These are phyloP conservation scores for Zele albiditarsus DNA, from an alignment of 2,888 invertebrate species.

Conservation along the genomic window DNA sequence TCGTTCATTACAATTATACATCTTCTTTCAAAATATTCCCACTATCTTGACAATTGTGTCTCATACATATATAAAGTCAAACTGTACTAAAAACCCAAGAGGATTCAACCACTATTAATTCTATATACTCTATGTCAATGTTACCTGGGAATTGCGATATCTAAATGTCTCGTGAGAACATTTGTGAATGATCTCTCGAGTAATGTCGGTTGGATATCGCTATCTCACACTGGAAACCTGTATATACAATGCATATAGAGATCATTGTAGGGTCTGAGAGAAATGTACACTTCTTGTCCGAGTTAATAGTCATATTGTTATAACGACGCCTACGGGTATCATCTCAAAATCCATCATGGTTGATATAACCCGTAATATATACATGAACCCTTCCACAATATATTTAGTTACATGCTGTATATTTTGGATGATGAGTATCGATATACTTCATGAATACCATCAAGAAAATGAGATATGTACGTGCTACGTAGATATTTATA, in stretches of 20 bases:
- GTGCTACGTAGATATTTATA: too few species aligned
- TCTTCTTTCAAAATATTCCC: too few species aligned
- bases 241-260: not conserved
- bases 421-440: too few species aligned
- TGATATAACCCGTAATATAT: not conserved
- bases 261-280: not conserved
- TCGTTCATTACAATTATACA: too few species aligned
- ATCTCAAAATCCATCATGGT: conserved; percentile 24
- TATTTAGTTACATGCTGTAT: too few species aligned
- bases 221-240: conserved; percentile 4
- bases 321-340: conserved; percentile 21
- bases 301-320: conserved; percentile 8
- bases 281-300: conserved; percentile 17
- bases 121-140: conserved; percentile 9
- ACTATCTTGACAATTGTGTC: too few species aligned
- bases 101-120: not conserved
- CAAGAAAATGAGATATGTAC: too few species aligned
- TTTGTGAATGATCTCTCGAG: conserved; percentile 17
- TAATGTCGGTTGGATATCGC: conserved; percentile 26
- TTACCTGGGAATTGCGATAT: conserved; percentile 16
- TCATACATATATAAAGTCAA: not conserved
- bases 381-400: too few species aligned
- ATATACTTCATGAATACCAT: too few species aligned
- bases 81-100: not conserved
- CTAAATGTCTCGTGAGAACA: conserved; percentile 13